phyloP scores from a whole-genome alignment of 2,888 invertebrate species.

The Thymelicus sylvestris region DNA sequence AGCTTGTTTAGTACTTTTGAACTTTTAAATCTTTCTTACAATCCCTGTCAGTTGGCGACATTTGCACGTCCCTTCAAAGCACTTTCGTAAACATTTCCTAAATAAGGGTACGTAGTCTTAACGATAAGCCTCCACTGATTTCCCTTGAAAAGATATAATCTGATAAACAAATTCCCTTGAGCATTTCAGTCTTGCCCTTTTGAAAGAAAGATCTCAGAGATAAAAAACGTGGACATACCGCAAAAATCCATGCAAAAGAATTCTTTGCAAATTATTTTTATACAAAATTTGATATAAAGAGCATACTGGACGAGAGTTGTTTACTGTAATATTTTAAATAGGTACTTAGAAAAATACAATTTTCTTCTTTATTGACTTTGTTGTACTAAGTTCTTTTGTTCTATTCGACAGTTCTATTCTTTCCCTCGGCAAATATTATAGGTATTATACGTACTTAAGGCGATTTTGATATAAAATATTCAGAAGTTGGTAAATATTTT shows the following conservation, averaged over 20 bases:
- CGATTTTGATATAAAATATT: too few relatives aligned
- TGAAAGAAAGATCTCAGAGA: slow-evolving; percentile 70
- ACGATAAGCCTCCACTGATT: slow-evolving; percentile 65
- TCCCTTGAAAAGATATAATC: slow-evolving; percentile 68
- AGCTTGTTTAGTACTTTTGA: slow-evolving; percentile 15
- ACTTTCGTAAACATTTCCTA: slow-evolving; percentile 46
- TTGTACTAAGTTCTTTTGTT: background rate
- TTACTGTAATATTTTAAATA: background rate
- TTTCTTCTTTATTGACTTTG: background rate
- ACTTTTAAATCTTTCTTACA: slow-evolving; percentile 25
- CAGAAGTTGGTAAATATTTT: too few relatives aligned
- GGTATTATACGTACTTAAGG: too few relatives aligned
- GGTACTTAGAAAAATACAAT: background rate
- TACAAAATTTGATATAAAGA: slow-evolving; percentile 33
- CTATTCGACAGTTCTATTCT: too few relatives aligned
- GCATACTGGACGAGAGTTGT: slow-evolving; percentile 14
- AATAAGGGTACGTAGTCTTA: slow-evolving; percentile 49
- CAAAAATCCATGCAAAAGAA: slow-evolving; percentile 66
- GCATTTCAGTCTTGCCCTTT: slow-evolving; percentile 68
- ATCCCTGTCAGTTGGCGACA: slow-evolving; percentile 26
- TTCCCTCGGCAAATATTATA: too few relatives aligned
- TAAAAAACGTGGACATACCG: slow-evolving; percentile 67
- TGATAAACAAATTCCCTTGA: slow-evolving; percentile 73
- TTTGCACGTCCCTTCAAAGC: slow-evolving; percentile 34
- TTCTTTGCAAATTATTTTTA: slow-evolving; percentile 60